Conservation (phyloP, 2,113 vertebrate species). For the Leucoraja erinaceus region DNA sequence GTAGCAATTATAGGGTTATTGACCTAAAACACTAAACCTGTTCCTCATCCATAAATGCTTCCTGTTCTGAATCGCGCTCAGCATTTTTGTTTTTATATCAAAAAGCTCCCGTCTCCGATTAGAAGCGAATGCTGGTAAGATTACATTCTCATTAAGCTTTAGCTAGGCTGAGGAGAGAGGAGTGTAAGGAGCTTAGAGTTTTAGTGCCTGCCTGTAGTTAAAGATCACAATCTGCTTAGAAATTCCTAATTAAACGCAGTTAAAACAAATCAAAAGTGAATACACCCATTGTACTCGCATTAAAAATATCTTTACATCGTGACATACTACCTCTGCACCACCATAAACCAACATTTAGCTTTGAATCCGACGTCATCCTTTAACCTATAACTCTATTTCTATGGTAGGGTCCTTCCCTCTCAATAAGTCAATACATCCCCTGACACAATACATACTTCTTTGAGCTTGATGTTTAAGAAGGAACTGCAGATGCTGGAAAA, state of each 20-base stretch:
- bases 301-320: neutral
- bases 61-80: no score
- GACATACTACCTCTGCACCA: neutral
- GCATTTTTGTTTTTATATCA: neutral
- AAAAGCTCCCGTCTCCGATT: neutral
- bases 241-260: neutral
- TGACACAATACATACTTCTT: no score
- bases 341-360: neutral
- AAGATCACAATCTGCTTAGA: neutral
- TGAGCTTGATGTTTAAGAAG: neutral
- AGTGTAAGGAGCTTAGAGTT: neutral
- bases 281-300: neutral
- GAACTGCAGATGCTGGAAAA: no score
- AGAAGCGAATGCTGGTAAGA: neutral
- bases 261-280: neutral
- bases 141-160: neutral
- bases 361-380: neutral
- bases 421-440: neutral
- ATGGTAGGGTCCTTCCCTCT: neutral
- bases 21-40: no score
- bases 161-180: neutral
- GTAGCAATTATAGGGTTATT: no score
- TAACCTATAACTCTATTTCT: neutral
- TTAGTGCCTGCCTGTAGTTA: neutral
- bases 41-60: no score